These are phyloP conservation scores for Crepidodera aurea DNA, from an alignment of 2,888 invertebrate species.

Conservation along the genomic window DNA sequence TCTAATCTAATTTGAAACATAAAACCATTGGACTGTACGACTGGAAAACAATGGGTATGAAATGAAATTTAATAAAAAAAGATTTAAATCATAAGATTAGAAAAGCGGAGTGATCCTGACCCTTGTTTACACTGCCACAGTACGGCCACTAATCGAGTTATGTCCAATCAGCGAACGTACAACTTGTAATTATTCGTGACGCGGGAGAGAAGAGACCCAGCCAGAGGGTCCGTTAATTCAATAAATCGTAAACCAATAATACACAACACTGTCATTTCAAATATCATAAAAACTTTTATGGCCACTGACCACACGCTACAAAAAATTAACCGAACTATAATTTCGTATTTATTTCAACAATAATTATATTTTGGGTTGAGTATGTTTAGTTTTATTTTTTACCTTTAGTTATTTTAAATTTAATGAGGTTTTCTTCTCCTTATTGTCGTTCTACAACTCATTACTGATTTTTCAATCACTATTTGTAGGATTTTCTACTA, in stretches of 20 bases:
- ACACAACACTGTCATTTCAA: slow-evolving; percentile 53
- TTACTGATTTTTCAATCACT: too few relatives aligned
- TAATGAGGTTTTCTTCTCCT: too few relatives aligned
- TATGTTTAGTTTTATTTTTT: too few relatives aligned
- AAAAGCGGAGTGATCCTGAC: slow-evolving; percentile 51
- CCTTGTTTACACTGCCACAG: slow-evolving; percentile 60
- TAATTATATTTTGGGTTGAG: too few relatives aligned
- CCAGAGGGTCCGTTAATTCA: slow-evolving; percentile 51
- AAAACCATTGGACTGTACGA: slow-evolving; percentile 2
- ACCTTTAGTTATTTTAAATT: too few relatives aligned
- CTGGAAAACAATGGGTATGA: slow-evolving; percentile 38
- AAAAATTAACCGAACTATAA: background rate
- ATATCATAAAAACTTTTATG: slow-evolving; percentile 45
- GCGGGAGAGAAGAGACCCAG: slow-evolving; percentile 42
- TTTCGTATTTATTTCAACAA: background rate
- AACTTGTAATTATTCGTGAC: slow-evolving; percentile 60
- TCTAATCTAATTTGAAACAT: background rate
- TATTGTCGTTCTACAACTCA: too few relatives aligned
- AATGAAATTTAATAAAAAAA: slow-evolving; percentile 43
- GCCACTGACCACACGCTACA: background rate
- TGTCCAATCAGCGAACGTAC: slow-evolving; percentile 59
- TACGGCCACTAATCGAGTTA: slow-evolving; percentile 60
- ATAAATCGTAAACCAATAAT: slow-evolving; percentile 57
- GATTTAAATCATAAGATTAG: slow-evolving; percentile 48
- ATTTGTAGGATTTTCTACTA: too few relatives aligned